Percentiles rank a stretch among this genome's conserved stretches.
These are phyloP conservation scores for Papilio machaon DNA, from an alignment of 1,140 invertebrate genomes.

Conservation along the genomic window DNA sequence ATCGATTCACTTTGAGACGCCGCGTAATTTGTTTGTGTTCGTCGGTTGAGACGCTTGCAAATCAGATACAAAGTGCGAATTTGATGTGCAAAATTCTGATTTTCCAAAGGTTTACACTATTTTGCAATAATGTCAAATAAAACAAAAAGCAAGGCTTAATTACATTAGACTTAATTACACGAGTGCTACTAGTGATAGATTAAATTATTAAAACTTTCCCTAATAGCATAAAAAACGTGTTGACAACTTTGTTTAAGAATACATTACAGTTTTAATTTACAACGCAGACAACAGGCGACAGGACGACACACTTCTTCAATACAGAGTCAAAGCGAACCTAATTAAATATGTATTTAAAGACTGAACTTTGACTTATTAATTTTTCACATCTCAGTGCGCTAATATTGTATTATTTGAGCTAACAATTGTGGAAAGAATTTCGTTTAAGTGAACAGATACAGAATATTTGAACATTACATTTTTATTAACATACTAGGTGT, in stretches of 20 bases:
- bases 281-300: background rate
- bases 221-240: background rate
- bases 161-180: too few relatives aligned
- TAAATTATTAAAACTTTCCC: background rate
- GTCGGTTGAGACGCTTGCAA: too few relatives aligned
- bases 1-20: too few relatives aligned
- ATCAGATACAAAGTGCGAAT: background rate
- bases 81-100: background rate
- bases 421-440: background rate
- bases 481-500: too few relatives aligned
- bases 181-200: background rate
- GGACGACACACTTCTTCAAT: background rate
- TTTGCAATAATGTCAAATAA: too few relatives aligned
- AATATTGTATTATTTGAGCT: slow-evolving; percentile 8
- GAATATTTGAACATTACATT: background rate
- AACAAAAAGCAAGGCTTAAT: too few relatives aligned
- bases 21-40: too few relatives aligned
- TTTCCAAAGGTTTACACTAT: background rate
- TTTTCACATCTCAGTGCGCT: slow-evolving; percentile 1
- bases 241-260: slow-evolving; percentile 6
- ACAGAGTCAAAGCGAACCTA: background rate
- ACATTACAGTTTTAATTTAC: slow-evolving; percentile 17
- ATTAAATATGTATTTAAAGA: slow-evolving; percentile 18
- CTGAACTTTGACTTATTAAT: background rate
- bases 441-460: background rate